Evolutionary conservation across 2,888 invertebrate species (phyloP), one percentile per base, ranked within the genome.

Genomic region (Autographa gamma): DNA sequence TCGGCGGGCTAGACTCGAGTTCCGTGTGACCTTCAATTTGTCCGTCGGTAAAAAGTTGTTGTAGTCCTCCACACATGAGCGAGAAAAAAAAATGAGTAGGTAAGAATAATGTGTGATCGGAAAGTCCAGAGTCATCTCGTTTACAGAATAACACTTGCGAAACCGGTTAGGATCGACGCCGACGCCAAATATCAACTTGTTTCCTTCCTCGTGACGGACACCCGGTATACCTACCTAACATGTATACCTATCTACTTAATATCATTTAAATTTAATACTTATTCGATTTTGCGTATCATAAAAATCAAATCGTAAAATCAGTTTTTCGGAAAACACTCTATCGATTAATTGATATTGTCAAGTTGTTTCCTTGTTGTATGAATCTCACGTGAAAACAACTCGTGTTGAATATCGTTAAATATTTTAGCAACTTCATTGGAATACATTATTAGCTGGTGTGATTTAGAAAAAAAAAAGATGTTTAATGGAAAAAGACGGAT

Each of bases 101-200:
- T 85, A 83, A 85, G 71, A 84, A 86, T 83, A 86, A 87, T 86
- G 86, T 90, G 88, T 87, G 89, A 90, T 93, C 93, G 95, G 95
- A 94, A 94, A 95, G 94, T 92, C 95, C 95, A 92, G 91, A 92
- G 91, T 85, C 91, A 91, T 94, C 93, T 93, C 87, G 93, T 92
- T 93, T 92, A 93, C 91, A 92, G 95, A 95, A 95, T 94, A 95
- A 92, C 94, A 95, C 95, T 95, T 93, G 95, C 88, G 86, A 86
- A 93, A 95, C 95, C 95, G 95, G 95, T 95, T 89, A 80, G 74
- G 79, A 85, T 72, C 86, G 88, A 89, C 89, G 89, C 31, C 19
- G 54, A 56, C 54, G 54, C 91, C 92, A 93, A 95, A 95, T 93
- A 94, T 91, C 93, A 93, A 93, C 93, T 81, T 89, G 94, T 95